Evolutionary conservation across 2,888 invertebrate species (phyloP), one percentile per base, ranked within the genome.

Genomic region (Lasioglossum marginatum): DNA sequence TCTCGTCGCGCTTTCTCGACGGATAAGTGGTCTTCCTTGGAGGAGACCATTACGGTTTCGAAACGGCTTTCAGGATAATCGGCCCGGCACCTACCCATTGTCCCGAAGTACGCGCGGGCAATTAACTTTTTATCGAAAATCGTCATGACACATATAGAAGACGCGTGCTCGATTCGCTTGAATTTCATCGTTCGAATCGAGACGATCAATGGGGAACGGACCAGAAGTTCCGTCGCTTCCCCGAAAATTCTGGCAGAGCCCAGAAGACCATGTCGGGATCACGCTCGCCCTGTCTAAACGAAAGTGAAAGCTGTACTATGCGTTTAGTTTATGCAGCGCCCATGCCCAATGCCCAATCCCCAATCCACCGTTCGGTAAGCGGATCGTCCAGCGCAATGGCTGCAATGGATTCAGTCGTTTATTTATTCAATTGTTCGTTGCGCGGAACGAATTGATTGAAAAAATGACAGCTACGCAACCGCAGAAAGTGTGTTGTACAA

Each of bases 281-380:
- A 73, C 77, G 85, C 83, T 81, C 87, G 75, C 66, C 37, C 78
- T 37, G 71, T 81, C 82, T 34, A 68, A 82, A 85, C 86, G 88
- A 90, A 91, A 89, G 89, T 88, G 89, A 90, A 88, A 90, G 90
- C 85, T 66, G 34, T 8, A 31, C 6, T 16, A 4, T 31, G 57
- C n/a, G 12, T 57, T 57, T n/a, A n/a, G 63, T 16, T 63, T 27
- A 63, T 63, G 63, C 31, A 60, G 27, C 27, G 27, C 60, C 8
- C 60, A 14, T 14, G 60, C 60, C 8, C 16, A 14, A 27, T 27
- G n/a, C 14, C 12, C n/a, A 4, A 60, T 27, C 2, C n/a, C 27
- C 1, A 60, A 23, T 27, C 4, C 16, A 16, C 16, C 31, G 31
- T 31, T 16, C 31, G 34, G 66, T 1, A 14, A 34, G 4, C 66